A percentile compares a stretch with the other conserved stretches of the same genome.
These are phyloP conservation scores for Drosophila helvetica DNA, from an alignment of 2,888 invertebrate species.

Conservation along the genomic window DNA sequence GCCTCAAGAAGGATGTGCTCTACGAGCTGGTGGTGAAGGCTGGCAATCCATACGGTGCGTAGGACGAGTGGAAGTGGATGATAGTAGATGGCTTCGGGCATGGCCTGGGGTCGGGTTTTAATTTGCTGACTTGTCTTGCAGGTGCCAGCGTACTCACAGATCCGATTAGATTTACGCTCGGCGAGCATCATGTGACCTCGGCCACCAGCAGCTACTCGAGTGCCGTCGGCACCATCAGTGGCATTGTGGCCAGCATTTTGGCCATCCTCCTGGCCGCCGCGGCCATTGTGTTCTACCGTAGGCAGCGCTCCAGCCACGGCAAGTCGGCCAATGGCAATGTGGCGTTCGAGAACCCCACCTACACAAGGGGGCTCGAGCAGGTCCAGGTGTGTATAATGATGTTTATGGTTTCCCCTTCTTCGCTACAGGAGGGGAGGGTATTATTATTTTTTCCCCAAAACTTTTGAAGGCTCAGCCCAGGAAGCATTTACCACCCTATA, in stretches of 20 bases:
- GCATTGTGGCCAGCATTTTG: conserved; percentile 83
- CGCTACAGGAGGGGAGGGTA: background rate
- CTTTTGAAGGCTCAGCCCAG: background rate
- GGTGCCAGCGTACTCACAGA: conserved; percentile 90
- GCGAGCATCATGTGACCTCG: conserved; percentile 89
- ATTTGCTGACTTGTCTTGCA: conserved; percentile 74
- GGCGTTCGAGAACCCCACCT: conserved; percentile 93
- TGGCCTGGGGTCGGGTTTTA: conserved; percentile 35
- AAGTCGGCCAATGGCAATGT: conserved; percentile 87
- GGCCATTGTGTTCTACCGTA: conserved; percentile 83
- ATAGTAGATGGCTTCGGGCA: conserved; percentile 5
- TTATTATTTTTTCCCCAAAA: background rate
- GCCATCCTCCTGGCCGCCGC: conserved; percentile 82
- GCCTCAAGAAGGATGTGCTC: conserved; percentile 88
- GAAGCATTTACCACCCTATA: background rate
- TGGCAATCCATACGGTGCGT: conserved; percentile 89
- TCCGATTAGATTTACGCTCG: conserved; percentile 90
- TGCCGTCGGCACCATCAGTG: conserved; percentile 83
- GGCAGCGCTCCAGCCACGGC: conserved; percentile 80
- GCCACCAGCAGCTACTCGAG: conserved; percentile 85
- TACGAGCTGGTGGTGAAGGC: conserved; percentile 94
- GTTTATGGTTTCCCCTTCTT: background rate
- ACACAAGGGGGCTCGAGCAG: conserved; percentile 90
- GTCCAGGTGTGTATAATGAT: conserved; percentile 86
- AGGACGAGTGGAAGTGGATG: background rate